phyloP scores from a whole-genome alignment of 2,113 vertebrate species.

The Catagonus wagneri region DNA sequence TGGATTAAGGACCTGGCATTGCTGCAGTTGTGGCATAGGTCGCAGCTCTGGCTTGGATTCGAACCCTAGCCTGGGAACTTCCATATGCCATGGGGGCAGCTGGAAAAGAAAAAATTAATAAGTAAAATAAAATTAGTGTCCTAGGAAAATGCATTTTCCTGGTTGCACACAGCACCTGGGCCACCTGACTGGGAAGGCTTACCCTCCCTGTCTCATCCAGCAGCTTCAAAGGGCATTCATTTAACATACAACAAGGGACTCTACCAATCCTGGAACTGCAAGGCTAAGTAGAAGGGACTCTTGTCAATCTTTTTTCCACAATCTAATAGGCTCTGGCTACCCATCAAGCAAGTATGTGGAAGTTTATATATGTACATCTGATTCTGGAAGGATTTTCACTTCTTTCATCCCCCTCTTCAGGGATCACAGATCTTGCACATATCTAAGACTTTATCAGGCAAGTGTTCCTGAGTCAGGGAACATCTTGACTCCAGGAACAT shows the following conservation, averaged over 20 bases:
- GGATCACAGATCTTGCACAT: background rate
- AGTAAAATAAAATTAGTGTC: background rate
- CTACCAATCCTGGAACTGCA: background rate
- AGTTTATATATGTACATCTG: background rate
- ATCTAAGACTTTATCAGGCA: background rate
- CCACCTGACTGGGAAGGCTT: background rate
- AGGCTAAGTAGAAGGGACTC: background rate
- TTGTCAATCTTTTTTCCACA: background rate
- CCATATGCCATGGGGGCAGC: too few species aligned
- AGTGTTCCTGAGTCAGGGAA: background rate
- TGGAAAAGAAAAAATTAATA: too few species aligned
- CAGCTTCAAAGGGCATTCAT: background rate
- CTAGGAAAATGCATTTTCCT: background rate
- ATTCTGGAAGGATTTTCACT: background rate
- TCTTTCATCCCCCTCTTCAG: background rate
- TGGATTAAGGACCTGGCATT: too few species aligned
- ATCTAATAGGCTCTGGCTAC: background rate
- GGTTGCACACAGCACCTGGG: background rate
- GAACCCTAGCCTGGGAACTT: too few species aligned
- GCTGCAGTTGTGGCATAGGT: too few species aligned
- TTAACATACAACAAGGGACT: background rate
- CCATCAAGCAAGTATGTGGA: background rate
- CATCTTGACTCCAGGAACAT: background rate
- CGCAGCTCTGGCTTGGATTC: too few species aligned
- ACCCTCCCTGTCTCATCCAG: background rate